A percentile compares a stretch with the other conserved stretches of the same genome.
Conservation (phyloP, 2,888 invertebrate genomes). For the Epinotia demarniana region DNA sequence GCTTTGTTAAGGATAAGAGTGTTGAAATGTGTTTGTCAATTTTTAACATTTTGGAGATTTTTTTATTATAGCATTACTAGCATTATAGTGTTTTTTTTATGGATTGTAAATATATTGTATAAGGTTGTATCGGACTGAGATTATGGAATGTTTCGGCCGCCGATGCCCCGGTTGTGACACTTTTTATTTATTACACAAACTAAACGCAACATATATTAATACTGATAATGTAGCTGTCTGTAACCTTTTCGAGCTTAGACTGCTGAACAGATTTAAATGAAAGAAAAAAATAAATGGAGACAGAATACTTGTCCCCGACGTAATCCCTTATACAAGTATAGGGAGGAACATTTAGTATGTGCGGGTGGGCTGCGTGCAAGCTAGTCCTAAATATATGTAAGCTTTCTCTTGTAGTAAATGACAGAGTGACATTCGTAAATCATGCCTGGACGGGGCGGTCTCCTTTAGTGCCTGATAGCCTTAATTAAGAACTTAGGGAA, state of each 20-base stretch:
- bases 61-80: slow-evolving; percentile 58
- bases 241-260: background rate
- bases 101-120: slow-evolving; percentile 53
- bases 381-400: slow-evolving; percentile 10
- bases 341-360: background rate
- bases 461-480: slow-evolving; percentile 39
- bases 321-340: background rate
- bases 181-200: slow-evolving; percentile 35
- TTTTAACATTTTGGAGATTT: slow-evolving; percentile 78
- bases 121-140: slow-evolving; percentile 72
- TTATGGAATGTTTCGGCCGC: slow-evolving; percentile 61
- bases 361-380: background rate
- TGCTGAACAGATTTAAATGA: background rate
- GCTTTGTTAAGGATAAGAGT: slow-evolving; percentile 82
- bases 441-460: slow-evolving; percentile 36
- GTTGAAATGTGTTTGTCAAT: slow-evolving; percentile 82
- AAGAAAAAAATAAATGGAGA: background rate
- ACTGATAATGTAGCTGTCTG: background rate
- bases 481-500: slow-evolving; percentile 36
- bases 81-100: slow-evolving; percentile 71
- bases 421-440: slow-evolving; percentile 18
- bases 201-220: background rate
- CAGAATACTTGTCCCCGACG: background rate
- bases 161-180: slow-evolving; percentile 64
- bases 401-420: slow-evolving; percentile 19